Conservation (phyloP, 2,888 invertebrate genomes). For the Mimachlamys varia region DNA sequence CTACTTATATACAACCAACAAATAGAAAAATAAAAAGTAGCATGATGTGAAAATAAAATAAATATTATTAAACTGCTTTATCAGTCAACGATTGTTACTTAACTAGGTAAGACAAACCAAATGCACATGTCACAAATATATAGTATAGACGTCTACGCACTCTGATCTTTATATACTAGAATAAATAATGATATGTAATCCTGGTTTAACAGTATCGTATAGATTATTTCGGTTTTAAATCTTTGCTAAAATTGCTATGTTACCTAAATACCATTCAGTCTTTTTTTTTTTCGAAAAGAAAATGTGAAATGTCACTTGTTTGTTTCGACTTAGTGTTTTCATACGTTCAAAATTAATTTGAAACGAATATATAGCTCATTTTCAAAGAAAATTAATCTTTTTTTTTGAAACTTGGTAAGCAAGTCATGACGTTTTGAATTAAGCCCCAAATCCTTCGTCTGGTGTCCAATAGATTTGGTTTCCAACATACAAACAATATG, state of each 20-base stretch:
- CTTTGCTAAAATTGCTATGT: background rate
- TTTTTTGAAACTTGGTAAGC: background rate
- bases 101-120: no score
- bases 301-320: conserved; percentile 13
- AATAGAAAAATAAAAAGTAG: no score
- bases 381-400: background rate
- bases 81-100: no score
- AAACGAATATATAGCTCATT: background rate
- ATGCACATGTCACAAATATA: no score
- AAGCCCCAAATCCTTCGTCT: background rate
- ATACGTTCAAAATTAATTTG: background rate
- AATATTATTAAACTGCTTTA: no score
- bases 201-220: background rate
- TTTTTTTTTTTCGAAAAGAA: background rate
- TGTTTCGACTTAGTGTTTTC: background rate
- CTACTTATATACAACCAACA: no score
- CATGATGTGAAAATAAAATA: no score
- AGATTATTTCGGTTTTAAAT: background rate
- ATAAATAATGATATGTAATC: background rate
- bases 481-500: background rate
- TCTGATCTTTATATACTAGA: background rate
- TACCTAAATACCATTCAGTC: background rate
- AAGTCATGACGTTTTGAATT: background rate
- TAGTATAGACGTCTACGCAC: background rate
- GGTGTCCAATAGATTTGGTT: background rate